A percentile compares a stretch with the other conserved stretches of the same genome.
Conservation (phyloP, 2,113 vertebrate genomes). For the Fulmarus glacialis region DNA sequence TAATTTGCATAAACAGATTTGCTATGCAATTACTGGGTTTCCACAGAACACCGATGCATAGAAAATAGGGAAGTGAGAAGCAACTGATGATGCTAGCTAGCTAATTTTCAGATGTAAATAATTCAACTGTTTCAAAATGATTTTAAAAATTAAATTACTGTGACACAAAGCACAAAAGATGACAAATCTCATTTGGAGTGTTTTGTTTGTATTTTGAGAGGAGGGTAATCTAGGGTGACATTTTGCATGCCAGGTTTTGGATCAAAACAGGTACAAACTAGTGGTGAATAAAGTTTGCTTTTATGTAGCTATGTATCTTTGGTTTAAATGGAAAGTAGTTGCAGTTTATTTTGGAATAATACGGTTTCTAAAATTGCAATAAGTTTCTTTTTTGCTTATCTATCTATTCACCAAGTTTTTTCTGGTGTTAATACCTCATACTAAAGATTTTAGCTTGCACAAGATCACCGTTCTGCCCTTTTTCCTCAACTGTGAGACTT, state of each 20-base stretch:
- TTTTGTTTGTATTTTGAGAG: not conserved
- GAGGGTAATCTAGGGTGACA: not conserved
- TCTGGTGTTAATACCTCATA: not conserved
- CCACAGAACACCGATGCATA: not conserved
- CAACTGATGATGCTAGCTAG: not conserved
- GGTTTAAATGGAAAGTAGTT: not conserved
- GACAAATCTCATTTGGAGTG: not conserved
- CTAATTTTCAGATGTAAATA: not conserved
- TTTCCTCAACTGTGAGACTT: not conserved
- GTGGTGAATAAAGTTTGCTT: not conserved
- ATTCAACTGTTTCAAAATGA: not conserved
- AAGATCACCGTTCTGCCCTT: not conserved
- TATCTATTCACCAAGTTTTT: not conserved
- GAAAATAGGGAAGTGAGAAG: not conserved
- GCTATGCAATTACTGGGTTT: not conserved
- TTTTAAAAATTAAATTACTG: not conserved
- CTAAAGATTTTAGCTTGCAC: not conserved
- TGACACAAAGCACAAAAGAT: not conserved
- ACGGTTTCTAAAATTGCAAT: not conserved
- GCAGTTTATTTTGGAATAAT: not conserved
- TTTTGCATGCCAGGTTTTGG: not conserved
- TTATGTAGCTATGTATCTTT: not conserved
- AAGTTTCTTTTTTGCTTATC: not conserved
- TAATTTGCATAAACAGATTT: constrained; percentile 6
- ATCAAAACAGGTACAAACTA: not conserved